A percentile compares a stretch with the other conserved stretches of the same genome.
Conservation (phyloP, 2,797 vertebrate species). For the Pantherophis alleghaniensis region DNA sequence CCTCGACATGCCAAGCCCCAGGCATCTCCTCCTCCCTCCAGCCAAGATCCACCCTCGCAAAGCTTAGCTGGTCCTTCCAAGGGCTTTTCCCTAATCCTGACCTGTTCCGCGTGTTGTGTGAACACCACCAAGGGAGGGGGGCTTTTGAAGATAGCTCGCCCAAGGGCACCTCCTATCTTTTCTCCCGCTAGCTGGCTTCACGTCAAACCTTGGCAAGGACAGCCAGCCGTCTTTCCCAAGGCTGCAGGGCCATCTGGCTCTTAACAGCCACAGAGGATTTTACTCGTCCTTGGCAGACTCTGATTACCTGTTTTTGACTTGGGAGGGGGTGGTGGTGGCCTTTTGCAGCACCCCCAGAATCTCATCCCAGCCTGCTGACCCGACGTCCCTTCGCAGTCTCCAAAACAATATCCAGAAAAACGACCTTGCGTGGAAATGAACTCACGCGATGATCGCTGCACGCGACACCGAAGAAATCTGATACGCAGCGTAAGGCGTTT, state of each 20-base stretch:
- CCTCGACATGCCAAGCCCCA: neutral
- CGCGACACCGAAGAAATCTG: constrained; percentile 57
- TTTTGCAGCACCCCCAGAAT: constrained; percentile 30
- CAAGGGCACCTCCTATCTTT: neutral
- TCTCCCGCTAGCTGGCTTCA: neutral
- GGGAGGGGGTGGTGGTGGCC: constrained; percentile 4
- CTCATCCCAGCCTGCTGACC: constrained; percentile 51
- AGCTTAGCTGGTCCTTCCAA: neutral
- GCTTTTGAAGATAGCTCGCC: neutral
- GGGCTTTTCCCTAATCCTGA: neutral
- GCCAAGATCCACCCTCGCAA: neutral
- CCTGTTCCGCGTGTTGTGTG: neutral
- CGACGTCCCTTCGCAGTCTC: constrained; percentile 3
- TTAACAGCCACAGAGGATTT: constrained; percentile 16
- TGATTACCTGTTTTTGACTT: constrained; percentile 46
- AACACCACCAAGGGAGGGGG: neutral
- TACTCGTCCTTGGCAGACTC: constrained; percentile 47
- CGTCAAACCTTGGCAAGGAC: neutral
- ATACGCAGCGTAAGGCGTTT: constrained; percentile 52
- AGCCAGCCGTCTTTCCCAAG: neutral
- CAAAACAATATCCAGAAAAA: constrained; percentile 37
- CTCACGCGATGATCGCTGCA: constrained; percentile 59
- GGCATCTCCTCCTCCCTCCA: neutral
- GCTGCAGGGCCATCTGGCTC: neutral
- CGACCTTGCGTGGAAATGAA: constrained; percentile 65